These are phyloP conservation scores for Eulacestoma nigropectus DNA, from an alignment of 2,113 vertebrate species.

Conservation along the genomic window DNA sequence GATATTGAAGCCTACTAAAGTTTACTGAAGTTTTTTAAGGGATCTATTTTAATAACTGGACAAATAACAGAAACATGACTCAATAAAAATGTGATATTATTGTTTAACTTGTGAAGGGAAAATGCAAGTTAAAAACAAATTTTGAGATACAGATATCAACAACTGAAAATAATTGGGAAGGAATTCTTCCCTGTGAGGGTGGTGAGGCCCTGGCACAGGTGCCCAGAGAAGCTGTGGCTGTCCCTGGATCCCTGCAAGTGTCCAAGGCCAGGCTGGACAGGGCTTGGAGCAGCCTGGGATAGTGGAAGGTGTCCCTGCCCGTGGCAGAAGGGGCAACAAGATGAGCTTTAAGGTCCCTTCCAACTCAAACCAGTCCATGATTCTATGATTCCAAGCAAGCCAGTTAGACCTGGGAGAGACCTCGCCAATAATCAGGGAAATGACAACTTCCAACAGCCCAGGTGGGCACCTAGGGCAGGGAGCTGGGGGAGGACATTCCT, in stretches of 20 bases:
- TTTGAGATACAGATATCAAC: background rate
- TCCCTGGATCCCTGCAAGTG: background rate
- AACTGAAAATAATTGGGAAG: background rate
- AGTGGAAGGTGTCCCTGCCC: background rate
- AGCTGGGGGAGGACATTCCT: background rate
- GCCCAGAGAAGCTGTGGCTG: background rate
- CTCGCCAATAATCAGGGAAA: background rate
- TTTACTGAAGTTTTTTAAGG: background rate
- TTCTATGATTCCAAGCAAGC: background rate
- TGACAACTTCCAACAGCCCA: background rate
- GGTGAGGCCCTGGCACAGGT: background rate
- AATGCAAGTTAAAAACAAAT: background rate
- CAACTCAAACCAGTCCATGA: background rate
- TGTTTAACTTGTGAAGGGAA: background rate
- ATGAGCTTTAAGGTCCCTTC: background rate
- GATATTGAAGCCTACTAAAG: background rate
- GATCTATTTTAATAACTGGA: background rate
- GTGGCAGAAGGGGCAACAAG: background rate
- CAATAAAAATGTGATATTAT: background rate
- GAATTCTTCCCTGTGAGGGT: background rate
- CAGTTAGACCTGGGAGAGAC: background rate
- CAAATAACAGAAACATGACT: background rate
- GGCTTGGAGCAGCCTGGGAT: background rate
- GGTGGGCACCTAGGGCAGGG: background rate
- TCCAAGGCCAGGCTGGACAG: fast-evolving